These are phyloP conservation scores for Trematocara nigrifrons DNA, from an alignment of 2,113 vertebrate species.

Conservation along the genomic window DNA sequence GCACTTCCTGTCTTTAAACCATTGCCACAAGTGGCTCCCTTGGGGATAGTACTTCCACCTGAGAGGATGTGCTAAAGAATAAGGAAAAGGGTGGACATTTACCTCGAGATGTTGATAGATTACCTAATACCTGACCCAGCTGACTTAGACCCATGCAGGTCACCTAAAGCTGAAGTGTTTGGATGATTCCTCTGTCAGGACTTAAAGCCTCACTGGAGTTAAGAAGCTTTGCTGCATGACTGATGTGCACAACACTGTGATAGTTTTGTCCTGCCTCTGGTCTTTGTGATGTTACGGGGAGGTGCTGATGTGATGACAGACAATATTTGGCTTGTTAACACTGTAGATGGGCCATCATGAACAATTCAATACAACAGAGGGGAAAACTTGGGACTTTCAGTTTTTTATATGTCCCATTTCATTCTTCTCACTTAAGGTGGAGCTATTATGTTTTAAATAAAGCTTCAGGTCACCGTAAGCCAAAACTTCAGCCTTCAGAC, in stretches of 20 bases:
- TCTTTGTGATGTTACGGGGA: not conserved
- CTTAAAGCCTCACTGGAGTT: not conserved
- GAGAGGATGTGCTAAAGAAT: constrained; percentile 41
- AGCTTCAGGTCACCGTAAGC: not conserved
- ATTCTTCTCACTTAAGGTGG: not conserved
- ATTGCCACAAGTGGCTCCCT: constrained; percentile 5
- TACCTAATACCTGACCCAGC: not conserved
- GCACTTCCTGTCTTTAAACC: constrained; percentile 38
- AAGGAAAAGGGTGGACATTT: not conserved
- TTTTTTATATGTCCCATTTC: not conserved
- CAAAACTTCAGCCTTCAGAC: not conserved
- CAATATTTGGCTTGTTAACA: not conserved
- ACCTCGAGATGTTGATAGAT: not conserved
- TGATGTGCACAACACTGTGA: constrained; percentile 14
- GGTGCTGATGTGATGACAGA: not conserved
- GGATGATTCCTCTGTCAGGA: not conserved
- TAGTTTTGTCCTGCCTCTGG: not conserved
- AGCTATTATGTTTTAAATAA: not conserved
- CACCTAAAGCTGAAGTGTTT: not conserved
- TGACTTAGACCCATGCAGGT: not conserved
- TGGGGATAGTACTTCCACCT: not conserved
- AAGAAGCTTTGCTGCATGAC: constrained; percentile 26
- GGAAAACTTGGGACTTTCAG: not conserved
- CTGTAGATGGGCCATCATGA: not conserved
- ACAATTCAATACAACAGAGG: not conserved